A percentile compares a stretch with the other conserved stretches of the same genome.
Conservation (phyloP, 2,113 vertebrate genomes). For the Gracilinanus agilis region DNA sequence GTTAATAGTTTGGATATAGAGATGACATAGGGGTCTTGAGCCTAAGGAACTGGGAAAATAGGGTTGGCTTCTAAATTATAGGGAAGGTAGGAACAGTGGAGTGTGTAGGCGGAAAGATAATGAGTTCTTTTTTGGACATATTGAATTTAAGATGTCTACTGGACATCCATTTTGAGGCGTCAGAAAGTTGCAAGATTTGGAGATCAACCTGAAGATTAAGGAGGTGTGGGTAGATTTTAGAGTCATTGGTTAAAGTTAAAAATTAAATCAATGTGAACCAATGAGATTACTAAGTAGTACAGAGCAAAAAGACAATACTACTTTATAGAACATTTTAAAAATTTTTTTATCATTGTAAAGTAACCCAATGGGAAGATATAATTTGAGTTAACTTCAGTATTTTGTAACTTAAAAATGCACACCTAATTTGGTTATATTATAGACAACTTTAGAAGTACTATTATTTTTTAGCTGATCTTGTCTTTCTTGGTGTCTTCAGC, state of each 20-base stretch:
- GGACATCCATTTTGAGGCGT: no score
- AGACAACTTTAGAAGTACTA: not conserved
- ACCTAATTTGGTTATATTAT: not conserved
- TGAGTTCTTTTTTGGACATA: no score
- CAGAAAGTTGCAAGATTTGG: not conserved
- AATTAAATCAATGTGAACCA: not conserved
- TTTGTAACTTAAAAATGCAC: not conserved
- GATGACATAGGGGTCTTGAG: not conserved
- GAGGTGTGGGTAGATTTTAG: not conserved
- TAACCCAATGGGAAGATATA: not conserved
- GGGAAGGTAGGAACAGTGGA: no score
- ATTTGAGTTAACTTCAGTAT: not conserved
- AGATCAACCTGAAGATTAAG: not conserved
- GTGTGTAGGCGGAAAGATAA: not conserved
- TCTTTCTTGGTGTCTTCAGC: no score
- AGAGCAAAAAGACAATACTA: not conserved
- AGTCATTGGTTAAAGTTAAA: not conserved
- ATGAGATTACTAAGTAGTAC: not conserved
- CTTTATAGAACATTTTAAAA: not conserved
- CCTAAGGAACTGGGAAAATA: not conserved
- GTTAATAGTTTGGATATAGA: not conserved
- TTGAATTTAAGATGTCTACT: not conserved
- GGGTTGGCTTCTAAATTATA: no score
- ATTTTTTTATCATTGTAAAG: not conserved
- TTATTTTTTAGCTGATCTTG: not conserved